Conservation (phyloP, 2,113 vertebrate genomes). For the Pelmatolapia mariae region DNA sequence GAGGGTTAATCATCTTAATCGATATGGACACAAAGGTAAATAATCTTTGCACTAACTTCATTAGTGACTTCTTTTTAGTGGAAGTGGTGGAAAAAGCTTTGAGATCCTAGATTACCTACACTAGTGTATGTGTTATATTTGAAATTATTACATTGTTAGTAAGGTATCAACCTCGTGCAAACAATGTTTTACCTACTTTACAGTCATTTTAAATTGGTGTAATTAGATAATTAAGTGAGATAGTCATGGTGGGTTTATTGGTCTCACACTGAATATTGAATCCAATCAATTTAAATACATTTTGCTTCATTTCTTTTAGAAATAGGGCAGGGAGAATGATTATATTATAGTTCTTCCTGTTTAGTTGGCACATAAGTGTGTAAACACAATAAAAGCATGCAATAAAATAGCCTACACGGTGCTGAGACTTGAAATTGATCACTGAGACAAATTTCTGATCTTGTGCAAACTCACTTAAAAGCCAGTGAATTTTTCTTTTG, state of each 20-base stretch:
- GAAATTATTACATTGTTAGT: background rate
- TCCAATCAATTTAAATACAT: background rate
- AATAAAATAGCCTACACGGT: background rate
- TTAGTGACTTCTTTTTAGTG: background rate
- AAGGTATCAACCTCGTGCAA: background rate
- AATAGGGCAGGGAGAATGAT: background rate
- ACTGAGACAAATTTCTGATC: background rate
- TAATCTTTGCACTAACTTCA: background rate
- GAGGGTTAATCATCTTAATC: background rate
- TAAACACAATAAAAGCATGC: background rate
- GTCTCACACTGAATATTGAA: background rate
- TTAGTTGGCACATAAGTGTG: background rate
- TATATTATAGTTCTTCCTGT: background rate
- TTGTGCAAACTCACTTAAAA: background rate
- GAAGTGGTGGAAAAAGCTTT: background rate
- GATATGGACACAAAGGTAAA: background rate
- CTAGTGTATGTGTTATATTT: background rate
- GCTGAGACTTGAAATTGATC: background rate
- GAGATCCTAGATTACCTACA: background rate
- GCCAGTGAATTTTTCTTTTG: background rate
- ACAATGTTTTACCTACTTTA: background rate
- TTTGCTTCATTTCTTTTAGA: background rate
- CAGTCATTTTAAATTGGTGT: accelerated
- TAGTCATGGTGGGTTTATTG: background rate
- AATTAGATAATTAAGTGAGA: background rate